Evolutionary conservation across 1,140 invertebrate species (phyloP), one percentile per base, ranked within the genome.

Genomic region (Atta colombica): DNA sequence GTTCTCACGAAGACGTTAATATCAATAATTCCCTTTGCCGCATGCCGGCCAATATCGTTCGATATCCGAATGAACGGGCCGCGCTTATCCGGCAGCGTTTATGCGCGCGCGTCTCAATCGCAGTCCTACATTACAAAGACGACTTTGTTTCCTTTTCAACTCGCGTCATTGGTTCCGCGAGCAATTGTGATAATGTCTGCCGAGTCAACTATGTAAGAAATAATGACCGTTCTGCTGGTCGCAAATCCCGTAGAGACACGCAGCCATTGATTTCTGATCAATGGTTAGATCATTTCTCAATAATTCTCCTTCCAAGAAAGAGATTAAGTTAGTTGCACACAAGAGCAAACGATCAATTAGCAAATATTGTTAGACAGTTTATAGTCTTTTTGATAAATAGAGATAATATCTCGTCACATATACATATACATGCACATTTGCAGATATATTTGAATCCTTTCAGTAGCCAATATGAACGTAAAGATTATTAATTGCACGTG

Each of bases 11-110:
- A 91, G 91, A 55, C 89, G 74, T 78, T 90, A 92, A 91, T 93
- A 93, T 93, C 92, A 92, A 93, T 93, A 92, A 93, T 92, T 88
- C 88, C 87, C 87, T 91, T 89, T 87, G 88, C 89, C 53, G 78
- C 53, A 71, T 69, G 58, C 55, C 53, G 63, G 72, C 81, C 61
- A 55, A 65, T 82, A 88, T 90, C 90, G 81, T 74, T 82, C 28
- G 89, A 92, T 91, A 93, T 75, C 21, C 77, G 78, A 77, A 28
- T 58, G 60, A 81, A 87, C 89, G 85, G 16, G 1, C 6, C 35
- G 18, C 28, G 28, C 45, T 69, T 53, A 65, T 86, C 31, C 28
- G 5, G 18, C 49, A 5, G 35, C 60, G 16, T 25, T 25, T 28
- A 10, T 31, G 35, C 55, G 31, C 82, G 21, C 53, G 31, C 31